A percentile compares a stretch with the other conserved stretches of the same genome.
These are phyloP conservation scores for Gymnodraco acuticeps DNA, from an alignment of 2,797 vertebrate genomes.

Conservation along the genomic window DNA sequence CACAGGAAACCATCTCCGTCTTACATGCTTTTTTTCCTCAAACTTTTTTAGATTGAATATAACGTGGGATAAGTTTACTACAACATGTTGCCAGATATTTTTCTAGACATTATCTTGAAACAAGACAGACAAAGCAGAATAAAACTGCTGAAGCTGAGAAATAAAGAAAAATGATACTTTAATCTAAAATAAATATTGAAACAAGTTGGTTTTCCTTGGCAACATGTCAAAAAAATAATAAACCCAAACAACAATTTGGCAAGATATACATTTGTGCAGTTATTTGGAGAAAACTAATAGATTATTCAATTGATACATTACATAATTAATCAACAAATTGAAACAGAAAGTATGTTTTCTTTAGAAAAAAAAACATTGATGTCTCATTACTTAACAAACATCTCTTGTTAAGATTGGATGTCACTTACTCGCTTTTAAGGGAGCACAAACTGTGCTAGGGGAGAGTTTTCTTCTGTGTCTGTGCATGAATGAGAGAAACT, in stretches of 20 bases:
- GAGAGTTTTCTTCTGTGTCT: background rate
- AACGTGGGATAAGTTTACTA: background rate
- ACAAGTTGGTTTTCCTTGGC: slow-evolving; percentile 2
- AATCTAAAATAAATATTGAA: background rate
- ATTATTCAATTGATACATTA: too few species aligned
- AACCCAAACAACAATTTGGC: too few species aligned
- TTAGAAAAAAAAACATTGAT: background rate
- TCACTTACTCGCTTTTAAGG: background rate
- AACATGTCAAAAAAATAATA: background rate
- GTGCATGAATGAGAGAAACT: slow-evolving; percentile 26
- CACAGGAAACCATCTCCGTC: too few species aligned
- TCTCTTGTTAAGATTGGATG: background rate
- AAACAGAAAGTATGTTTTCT: background rate
- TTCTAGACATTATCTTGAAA: background rate
- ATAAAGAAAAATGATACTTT: background rate
- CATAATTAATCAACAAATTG: background rate
- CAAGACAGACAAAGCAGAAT: background rate
- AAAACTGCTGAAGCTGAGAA: background rate
- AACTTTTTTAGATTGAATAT: background rate
- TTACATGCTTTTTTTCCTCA: background rate
- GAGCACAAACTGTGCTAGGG: slow-evolving; percentile 8
- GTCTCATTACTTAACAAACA: background rate
- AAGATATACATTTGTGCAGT: too few species aligned
- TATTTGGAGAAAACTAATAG: too few species aligned
- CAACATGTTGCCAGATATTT: background rate